Evolutionary conservation across 2,113 vertebrate species (phyloP).

Genomic region (Anas platyrhynchos): DNA sequence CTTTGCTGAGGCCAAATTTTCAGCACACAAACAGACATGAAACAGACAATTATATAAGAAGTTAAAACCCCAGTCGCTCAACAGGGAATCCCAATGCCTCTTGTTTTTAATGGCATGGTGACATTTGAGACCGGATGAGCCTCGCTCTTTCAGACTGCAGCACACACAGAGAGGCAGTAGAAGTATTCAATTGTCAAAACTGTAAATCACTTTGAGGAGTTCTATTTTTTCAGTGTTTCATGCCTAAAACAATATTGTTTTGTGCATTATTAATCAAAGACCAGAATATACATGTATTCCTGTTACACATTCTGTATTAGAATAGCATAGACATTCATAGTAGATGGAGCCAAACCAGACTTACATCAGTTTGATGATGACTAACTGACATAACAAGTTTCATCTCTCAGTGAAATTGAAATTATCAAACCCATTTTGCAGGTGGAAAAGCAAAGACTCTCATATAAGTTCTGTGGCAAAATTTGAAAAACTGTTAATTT

Average conservation of each 20-base stretch:
- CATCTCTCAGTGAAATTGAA: not conserved
- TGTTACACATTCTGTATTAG: not conserved
- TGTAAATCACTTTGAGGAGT: constrained; percentile 19
- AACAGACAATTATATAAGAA: not conserved
- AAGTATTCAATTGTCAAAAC: not conserved
- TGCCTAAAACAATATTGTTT: not conserved
- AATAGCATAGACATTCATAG: not conserved
- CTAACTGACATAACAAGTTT: constrained; percentile 7
- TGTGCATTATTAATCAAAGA: constrained; percentile 1
- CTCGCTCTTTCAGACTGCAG: not conserved
- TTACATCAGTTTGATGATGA: not conserved
- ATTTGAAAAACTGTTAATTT: not conserved
- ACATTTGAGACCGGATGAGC: not conserved
- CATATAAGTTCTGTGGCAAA: not conserved
- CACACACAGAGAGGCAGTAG: not conserved
- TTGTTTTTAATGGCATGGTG: not conserved
- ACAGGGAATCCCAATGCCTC: not conserved
- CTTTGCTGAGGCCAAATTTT: constrained; percentile 12
- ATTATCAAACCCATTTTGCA: not conserved
- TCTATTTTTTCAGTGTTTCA: not conserved
- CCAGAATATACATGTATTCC: not conserved
- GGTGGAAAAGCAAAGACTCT: not conserved
- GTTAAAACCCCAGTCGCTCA: not conserved
- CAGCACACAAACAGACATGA: not conserved
- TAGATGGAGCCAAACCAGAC: not conserved